phyloP scores from a whole-genome alignment of 30 jellyfish, hydroid and myxozoan genomes.

The Pseudorhiza aurosa region DNA sequence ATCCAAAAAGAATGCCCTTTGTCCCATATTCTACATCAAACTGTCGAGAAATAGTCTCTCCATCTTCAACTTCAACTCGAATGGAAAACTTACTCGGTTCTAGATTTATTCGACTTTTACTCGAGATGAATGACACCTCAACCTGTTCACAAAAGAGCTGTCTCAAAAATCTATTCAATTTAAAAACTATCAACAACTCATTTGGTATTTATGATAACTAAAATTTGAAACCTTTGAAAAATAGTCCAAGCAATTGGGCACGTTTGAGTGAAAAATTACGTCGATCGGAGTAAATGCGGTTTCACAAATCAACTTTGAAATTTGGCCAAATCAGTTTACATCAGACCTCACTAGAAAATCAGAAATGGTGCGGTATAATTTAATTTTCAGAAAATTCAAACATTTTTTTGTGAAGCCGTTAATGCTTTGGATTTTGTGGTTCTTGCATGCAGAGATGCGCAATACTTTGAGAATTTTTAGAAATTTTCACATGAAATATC shows the following conservation, averaged over 20 bases:
- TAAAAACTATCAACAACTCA: background rate
- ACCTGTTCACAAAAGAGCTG: background rate
- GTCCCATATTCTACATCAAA: background rate
- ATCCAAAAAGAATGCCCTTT: background rate
- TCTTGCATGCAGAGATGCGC: no score
- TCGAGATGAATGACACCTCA: background rate
- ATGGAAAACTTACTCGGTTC: background rate
- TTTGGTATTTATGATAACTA: background rate
- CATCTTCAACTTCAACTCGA: background rate
- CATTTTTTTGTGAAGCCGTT: no score
- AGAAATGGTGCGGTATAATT: no score
- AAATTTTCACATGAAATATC: no score
- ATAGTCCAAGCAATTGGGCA: background rate
- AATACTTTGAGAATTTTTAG: no score
- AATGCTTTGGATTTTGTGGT: no score
- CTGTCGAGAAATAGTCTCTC: background rate
- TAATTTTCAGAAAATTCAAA: no score
- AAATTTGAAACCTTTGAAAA: background rate
- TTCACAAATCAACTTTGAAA: slow-evolving; percentile 5
- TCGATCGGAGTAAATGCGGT: background rate
- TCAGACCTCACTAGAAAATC: no score
- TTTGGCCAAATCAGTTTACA: background rate
- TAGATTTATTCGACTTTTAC: background rate
- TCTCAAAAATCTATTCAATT: background rate
- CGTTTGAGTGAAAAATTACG: background rate